Conservation (phyloP, 2,797 vertebrate species). For the Urosaurus nigricauda region DNA sequence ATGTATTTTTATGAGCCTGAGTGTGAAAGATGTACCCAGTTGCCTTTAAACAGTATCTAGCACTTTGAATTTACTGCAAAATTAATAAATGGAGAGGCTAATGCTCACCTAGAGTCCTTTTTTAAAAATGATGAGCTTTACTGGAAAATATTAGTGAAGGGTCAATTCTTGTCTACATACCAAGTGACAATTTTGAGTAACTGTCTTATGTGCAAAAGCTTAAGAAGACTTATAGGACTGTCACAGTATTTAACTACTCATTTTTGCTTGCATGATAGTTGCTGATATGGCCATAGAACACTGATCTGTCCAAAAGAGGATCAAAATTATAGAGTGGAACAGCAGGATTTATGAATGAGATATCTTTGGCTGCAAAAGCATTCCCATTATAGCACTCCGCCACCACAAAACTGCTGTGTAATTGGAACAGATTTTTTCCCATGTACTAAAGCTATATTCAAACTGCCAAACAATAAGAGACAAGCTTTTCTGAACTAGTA, state of each 20-base stretch:
- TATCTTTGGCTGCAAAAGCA: conserved; percentile 78
- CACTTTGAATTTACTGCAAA: conserved; percentile 53
- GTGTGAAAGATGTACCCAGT: conserved; percentile 10
- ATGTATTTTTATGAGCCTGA: conserved; percentile 52
- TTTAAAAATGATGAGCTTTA: conserved; percentile 63
- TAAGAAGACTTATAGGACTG: conserved; percentile 72
- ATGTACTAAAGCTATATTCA: conserved; percentile 72
- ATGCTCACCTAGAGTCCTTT: conserved; percentile 26
- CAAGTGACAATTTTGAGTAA: conserved; percentile 71
- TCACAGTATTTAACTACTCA: conserved; percentile 78
- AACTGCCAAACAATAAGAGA: conserved; percentile 70
- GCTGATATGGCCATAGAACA: conserved; percentile 83
- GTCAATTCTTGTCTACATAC: conserved; percentile 63
- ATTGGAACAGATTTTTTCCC: conserved; percentile 81
- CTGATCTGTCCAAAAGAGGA: conserved; percentile 84
- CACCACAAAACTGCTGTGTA: conserved; percentile 82
- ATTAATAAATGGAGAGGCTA: conserved; percentile 61
- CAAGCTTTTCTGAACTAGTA: conserved; percentile 61
- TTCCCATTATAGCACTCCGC: conserved; percentile 81
- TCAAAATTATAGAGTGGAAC: conserved; percentile 80
- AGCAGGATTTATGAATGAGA: conserved; percentile 83
- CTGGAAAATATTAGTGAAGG: conserved; percentile 60
- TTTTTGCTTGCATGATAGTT: conserved; percentile 86
- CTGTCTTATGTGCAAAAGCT: conserved; percentile 53
- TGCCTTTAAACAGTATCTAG: conserved; percentile 46